Evolutionary conservation across 2,113 vertebrate genomes (phyloP), one percentile per base, ranked within the genome.

Genomic region (Pelvicachromis taeniatus): DNA sequence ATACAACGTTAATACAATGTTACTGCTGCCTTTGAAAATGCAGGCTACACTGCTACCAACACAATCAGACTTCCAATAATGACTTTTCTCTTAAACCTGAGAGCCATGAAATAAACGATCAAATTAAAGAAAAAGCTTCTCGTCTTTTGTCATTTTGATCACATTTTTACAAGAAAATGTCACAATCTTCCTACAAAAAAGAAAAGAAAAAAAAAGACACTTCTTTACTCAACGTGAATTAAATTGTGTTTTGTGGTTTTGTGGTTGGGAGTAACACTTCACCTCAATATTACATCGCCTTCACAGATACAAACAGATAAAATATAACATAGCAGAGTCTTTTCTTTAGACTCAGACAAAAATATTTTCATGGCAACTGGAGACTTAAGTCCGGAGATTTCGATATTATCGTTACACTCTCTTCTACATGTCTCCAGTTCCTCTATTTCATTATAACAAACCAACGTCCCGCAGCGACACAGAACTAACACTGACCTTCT

Each of bases 401-500:
- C 19, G 42, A 50, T 75, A 5, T 31, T 50, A 75, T 31, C 68
- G 31, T 33, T 70, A 29, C 45, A 75, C 7, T 31, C 23, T 50
- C 45, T 7, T 75, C 45, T 5, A 75, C 16, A 58, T 77, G 65
- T 58, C 53, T 55, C 11, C 9, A 38, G 7, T 33, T 65, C 11
- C 45, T 55, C 9, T 81, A n/a, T 75, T n/a, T 80, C 8, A 26
- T 58, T 29, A 54, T 29, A 83, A 53, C 50, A 79, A 7, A 42
- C 11, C 14, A 17, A 80, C 17, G 31, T 40, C 19, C 53, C 3
- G 7, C 42, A 38, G 40, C 8, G 19, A 75, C 50, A 55, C 45
- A 45, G 21, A 81, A 82, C 42, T 83, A 55, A 88, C 54, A 94
- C 94, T 94, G 79, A 98, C 97, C 95, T 97, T 96, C 79, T 96